A percentile compares a stretch with the other conserved stretches of the same genome.
Conservation (phyloP, 2,888 invertebrate species). For the Junonia oenone region DNA sequence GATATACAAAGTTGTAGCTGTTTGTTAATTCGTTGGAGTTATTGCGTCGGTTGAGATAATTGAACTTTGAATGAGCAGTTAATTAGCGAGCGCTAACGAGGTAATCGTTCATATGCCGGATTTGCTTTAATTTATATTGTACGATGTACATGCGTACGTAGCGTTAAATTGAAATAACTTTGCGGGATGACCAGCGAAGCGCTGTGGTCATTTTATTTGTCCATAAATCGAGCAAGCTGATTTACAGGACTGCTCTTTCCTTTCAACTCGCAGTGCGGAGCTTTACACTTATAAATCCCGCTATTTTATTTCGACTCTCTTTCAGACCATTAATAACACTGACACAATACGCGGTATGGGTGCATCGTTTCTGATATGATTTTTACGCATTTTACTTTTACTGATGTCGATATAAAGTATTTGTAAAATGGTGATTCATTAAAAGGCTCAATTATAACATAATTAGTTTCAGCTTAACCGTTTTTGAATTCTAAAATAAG, state of each 20-base stretch:
- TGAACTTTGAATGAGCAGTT: conserved; percentile 37
- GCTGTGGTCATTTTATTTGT: conserved; percentile 58
- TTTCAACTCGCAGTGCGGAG: conserved; percentile 47
- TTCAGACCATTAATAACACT: conserved; percentile 2
- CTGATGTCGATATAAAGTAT: background rate
- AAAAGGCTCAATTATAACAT: no score
- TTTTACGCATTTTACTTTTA: background rate
- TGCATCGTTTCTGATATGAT: background rate
- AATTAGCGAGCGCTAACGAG: conserved; percentile 47
- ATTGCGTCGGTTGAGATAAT: conserved; percentile 12
- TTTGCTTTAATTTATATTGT: conserved; percentile 47
- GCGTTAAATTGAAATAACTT: conserved; percentile 71
- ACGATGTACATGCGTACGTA: conserved; percentile 37
- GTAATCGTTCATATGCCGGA: conserved; percentile 27
- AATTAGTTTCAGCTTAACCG: no score
- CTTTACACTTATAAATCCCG: conserved; percentile 38
- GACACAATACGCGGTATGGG: background rate
- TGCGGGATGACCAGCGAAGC: conserved; percentile 40
- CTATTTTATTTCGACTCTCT: conserved; percentile 5
- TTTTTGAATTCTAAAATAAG: no score
- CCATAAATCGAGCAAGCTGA: conserved; percentile 39
- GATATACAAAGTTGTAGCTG: background rate
- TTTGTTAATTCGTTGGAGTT: conserved; percentile 4
- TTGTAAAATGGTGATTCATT: no score
- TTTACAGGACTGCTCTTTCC: conserved; percentile 62